Conservation (phyloP, 2,888 invertebrate species). For the Pyrgus malvae region DNA sequence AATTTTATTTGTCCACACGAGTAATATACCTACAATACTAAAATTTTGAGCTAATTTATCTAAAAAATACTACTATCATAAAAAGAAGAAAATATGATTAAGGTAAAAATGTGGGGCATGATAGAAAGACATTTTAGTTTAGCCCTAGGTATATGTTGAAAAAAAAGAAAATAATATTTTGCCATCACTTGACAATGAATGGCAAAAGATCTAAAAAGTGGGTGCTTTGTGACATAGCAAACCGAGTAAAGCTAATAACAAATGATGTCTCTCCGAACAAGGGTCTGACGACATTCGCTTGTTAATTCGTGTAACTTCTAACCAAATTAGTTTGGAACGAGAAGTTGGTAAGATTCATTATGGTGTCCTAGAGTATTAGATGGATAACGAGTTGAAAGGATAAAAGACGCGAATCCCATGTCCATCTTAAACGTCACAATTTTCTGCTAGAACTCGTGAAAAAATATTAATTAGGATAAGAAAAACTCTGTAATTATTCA, state of each 20-base stretch:
- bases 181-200: not conserved
- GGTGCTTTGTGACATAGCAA: conserved; percentile 13
- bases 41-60: too few species aligned
- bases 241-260: conserved; percentile 20
- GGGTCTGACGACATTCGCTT: conserved; percentile 26
- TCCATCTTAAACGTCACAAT: conserved; percentile 4
- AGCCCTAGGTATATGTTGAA: not conserved
- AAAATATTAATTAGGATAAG: conserved; percentile 30
- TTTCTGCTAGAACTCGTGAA: conserved; percentile 25
- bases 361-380: conserved; percentile 15
- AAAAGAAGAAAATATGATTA: not conserved
- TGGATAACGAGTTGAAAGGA: conserved; percentile 17
- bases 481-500: conserved; percentile 15
- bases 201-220: conserved; percentile 4
- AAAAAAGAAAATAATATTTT: not conserved
- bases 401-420: conserved; percentile 5
- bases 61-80: too few species aligned
- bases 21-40: too few species aligned
- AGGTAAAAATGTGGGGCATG: too few species aligned
- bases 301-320: conserved; percentile 31
- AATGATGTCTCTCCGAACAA: conserved; percentile 21
- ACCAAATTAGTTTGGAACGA: conserved; percentile 28
- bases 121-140: too few species aligned
- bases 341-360: conserved; percentile 31
- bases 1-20: too few species aligned